Evolutionary conservation across 2,113 vertebrate species (phyloP).

Genomic region (Todiramphus saurophagus): DNA sequence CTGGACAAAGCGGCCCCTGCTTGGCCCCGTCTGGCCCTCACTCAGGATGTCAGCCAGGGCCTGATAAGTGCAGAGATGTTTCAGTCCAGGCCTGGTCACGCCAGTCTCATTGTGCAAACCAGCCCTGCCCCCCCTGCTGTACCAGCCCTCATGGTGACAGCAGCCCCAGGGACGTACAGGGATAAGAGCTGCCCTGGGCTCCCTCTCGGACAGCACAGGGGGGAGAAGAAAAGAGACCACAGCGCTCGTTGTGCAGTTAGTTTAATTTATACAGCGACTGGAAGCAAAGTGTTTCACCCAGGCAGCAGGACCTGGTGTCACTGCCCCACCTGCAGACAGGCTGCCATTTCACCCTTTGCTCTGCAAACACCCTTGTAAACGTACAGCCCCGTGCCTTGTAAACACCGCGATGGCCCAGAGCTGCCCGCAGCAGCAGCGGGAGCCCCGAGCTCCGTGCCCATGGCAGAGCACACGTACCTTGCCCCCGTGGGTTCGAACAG

Average conservation of each 20-base stretch:
- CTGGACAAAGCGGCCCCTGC: fast-evolving
- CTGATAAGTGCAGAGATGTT: fast-evolving
- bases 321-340: fast-evolving
- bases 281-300: neutral
- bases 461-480: fast-evolving
- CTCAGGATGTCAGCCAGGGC: neutral
- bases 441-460: neutral
- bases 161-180: fast-evolving
- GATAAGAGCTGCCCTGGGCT: neutral
- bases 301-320: neutral
- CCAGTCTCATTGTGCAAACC: fast-evolving
- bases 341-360: neutral
- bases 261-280: constrained; percentile 3
- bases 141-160: fast-evolving
- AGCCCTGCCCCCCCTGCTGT: fast-evolving
- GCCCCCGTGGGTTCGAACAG: neutral
- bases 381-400: neutral
- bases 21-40: fast-evolving
- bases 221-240: neutral
- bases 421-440: neutral
- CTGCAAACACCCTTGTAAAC: neutral
- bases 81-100: neutral
- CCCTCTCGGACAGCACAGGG: fast-evolving
- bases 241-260: neutral
- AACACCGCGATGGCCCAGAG: fast-evolving